phyloP scores from a whole-genome alignment of 2,113 vertebrate genomes.

The Plecturocebus donacophilus region DNA sequence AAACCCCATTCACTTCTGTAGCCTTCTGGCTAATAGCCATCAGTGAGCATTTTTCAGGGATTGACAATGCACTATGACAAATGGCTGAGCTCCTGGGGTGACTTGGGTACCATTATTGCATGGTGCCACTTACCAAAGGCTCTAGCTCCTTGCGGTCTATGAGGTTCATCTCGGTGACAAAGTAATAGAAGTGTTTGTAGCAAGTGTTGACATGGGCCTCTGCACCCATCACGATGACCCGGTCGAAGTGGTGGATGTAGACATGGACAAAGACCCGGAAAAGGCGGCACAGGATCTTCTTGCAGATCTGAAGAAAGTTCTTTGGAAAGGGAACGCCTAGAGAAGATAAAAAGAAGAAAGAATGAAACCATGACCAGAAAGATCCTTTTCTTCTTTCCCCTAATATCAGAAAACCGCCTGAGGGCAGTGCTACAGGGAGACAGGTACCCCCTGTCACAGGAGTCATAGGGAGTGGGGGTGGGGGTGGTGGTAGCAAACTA shows the following conservation, averaged over 20 bases:
- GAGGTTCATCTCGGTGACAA: slow-evolving; percentile 91
- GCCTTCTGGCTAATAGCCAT: not conserved
- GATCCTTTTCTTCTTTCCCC: not conserved
- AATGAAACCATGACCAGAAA: not conserved
- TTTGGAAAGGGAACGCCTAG: slow-evolving; percentile 92
- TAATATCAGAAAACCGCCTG: not conserved
- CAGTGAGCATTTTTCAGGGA: not conserved
- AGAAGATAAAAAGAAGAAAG: not conserved
- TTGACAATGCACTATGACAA: not conserved
- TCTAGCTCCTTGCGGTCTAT: slow-evolving; percentile 93
- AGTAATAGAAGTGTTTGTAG: slow-evolving; percentile 95
- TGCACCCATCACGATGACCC: slow-evolving; percentile 90
- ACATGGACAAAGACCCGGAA: slow-evolving; percentile 93
- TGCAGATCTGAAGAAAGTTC: slow-evolving; percentile 93
- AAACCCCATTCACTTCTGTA: not conserved
- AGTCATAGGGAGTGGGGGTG: not conserved
- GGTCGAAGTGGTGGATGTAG: slow-evolving; percentile 93
- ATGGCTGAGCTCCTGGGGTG: not conserved
- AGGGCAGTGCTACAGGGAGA: not conserved
- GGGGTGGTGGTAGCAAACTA: not conserved
- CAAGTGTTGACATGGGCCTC: slow-evolving; percentile 93
- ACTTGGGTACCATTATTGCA: not conserved
- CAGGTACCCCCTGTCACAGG: too few relatives aligned
- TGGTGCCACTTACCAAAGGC: slow-evolving; percentile 88
- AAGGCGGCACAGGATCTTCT: slow-evolving; percentile 92